Evolutionary conservation across 2,888 invertebrate genomes (phyloP), one percentile per base, ranked within the genome.

Genomic region (Chelonus formosanus): DNA sequence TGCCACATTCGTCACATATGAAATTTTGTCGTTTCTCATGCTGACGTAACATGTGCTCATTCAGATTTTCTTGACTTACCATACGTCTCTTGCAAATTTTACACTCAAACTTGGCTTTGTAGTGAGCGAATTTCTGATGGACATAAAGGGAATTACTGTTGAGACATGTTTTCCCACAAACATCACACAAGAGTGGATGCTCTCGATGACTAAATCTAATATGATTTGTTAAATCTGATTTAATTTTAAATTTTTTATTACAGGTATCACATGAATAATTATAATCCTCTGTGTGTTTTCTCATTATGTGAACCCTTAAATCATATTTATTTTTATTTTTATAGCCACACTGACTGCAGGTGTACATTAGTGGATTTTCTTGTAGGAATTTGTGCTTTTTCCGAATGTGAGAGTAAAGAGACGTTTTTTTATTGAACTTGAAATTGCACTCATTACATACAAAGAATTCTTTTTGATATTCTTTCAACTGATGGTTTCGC

Each of bases 11-110:
- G 55, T 85, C 84, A 75, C 86, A 86, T 0, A 83, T 78, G 3
- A 78, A 82, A 35, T 77, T 79, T 47, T 83, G 80, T n/a, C 78
- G 70, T 53, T 78, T 78, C 68, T 84, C 84, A 68, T 84, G 84
- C 43, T 84, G 83, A 40, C 76, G 69, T 3, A 83, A 64, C 73
- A 84, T 77, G 61, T 84, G 84, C 58, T 83, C 83, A 63, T 85
- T 83, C 6, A 86, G 79, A 47, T 85, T 86, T 61, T 84, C 85
- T 53, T 86, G 85, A 3, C 81, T 84, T 20, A 86, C 86, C 77
- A 85, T 80, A 3, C 84, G 73, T 20, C 84, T 67, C 47, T 84
- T 83, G 60, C 84, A 84, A 1, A 84, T 69, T 34, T 78, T 76
- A 43, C 84, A 84, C 68, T 84, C 83, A 67, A 76, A 84, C 63